These are phyloP conservation scores for Ursus arctos DNA, from an alignment of 2,113 vertebrate genomes.

Conservation along the genomic window DNA sequence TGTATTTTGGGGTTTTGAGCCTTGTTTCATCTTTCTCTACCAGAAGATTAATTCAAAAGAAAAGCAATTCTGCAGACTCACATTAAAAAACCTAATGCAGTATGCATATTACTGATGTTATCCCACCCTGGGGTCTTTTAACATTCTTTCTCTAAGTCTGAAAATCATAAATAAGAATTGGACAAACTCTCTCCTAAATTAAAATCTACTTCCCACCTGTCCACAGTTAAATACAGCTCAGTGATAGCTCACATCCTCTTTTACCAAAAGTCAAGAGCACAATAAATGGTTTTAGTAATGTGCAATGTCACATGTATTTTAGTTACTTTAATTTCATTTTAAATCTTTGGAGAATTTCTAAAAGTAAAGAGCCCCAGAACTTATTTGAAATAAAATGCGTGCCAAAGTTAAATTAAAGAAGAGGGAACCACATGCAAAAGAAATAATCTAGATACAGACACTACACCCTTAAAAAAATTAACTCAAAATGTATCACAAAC, in stretches of 20 bases:
- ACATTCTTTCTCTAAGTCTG: neutral
- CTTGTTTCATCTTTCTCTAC: neutral
- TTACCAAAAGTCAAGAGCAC: neutral
- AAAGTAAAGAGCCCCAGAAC: neutral
- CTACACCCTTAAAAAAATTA: neutral
- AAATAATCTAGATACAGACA: neutral
- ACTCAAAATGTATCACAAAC: neutral
- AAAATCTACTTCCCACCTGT: neutral
- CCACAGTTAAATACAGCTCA: neutral
- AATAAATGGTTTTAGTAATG: neutral
- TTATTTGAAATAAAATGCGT: constrained; percentile 20
- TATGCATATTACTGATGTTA: neutral
- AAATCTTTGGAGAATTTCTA: neutral
- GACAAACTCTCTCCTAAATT: neutral
- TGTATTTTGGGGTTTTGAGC: neutral
- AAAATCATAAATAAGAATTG: neutral
- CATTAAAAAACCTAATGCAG: neutral
- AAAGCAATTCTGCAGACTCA: neutral
- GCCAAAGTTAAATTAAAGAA: neutral
- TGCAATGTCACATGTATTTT: neutral
- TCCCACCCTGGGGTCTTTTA: neutral
- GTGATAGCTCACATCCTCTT: neutral
- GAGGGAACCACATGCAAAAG: neutral
- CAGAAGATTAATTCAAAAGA: neutral
- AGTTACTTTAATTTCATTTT: neutral